Evolutionary conservation across 2,113 vertebrate species (phyloP).

Genomic region (Athene cunicularia): DNA sequence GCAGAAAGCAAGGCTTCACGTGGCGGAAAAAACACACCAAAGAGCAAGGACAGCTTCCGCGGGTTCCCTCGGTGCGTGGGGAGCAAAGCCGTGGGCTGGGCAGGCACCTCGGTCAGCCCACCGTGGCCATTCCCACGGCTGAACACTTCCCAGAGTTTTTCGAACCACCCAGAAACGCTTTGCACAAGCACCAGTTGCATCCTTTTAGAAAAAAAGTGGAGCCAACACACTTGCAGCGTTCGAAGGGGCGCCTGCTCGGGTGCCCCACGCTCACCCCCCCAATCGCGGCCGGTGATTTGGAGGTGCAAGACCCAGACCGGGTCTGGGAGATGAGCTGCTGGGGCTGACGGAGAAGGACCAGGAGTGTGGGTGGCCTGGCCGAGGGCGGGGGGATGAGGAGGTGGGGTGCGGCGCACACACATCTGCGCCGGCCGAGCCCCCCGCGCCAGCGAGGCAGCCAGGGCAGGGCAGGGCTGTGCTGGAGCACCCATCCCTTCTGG

Average conservation of each 20-base stretch:
- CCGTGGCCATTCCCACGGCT: rapidly evolving
- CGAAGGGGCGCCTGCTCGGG: rapidly evolving
- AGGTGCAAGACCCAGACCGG: background rate
- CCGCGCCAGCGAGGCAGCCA: background rate
- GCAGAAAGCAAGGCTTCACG: background rate
- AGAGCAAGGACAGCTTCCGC: background rate
- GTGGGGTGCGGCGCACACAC: background rate
- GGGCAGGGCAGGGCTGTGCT: background rate
- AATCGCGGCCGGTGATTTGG: rapidly evolving
- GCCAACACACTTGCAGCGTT: background rate
- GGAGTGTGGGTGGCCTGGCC: background rate
- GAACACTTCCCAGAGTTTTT: background rate
- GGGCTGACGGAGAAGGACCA: background rate
- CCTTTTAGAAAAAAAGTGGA: background rate
- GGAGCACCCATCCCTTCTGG: background rate
- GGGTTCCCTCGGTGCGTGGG: background rate
- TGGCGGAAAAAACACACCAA: background rate
- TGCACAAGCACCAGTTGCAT: background rate
- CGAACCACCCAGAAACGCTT: background rate
- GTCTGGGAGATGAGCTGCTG: background rate
- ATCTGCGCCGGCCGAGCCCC: background rate
- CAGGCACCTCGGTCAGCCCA: rapidly evolving
- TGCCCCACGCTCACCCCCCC: background rate
- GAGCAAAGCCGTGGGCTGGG: background rate
- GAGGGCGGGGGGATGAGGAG: background rate